A percentile compares a stretch with the other conserved stretches of the same genome.
These are phyloP conservation scores for Rhodeus uyekii DNA, from an alignment of 2,797 vertebrate species.

Conservation along the genomic window DNA sequence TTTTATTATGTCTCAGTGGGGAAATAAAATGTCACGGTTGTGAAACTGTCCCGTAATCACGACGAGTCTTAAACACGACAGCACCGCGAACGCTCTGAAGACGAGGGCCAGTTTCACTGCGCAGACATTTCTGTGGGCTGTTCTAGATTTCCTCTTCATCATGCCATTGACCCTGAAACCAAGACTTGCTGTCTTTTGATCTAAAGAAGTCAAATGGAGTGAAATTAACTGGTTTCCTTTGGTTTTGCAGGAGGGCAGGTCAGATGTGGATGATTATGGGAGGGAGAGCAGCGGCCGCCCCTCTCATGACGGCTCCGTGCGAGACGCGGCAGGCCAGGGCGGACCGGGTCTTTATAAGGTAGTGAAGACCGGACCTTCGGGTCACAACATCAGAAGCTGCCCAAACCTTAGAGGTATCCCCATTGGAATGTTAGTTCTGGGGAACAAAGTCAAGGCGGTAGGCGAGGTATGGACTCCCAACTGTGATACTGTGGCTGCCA, in stretches of 20 bases:
- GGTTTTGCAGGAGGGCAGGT: slow-evolving; percentile 93
- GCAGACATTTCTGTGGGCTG: not conserved
- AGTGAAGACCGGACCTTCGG: slow-evolving; percentile 99
- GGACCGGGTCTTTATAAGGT: slow-evolving; percentile 99
- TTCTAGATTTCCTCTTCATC: not conserved
- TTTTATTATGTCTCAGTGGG: not conserved
- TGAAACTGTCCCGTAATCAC: not conserved
- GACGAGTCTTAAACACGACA: not conserved
- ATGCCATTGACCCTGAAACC: not conserved
- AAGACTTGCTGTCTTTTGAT: not conserved
- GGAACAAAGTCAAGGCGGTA: slow-evolving; percentile 99
- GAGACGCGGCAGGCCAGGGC: slow-evolving; percentile 91
- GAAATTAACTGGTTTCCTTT: slow-evolving; percentile 69
- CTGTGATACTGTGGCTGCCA: slow-evolving; percentile 86
- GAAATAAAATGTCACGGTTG: not conserved
- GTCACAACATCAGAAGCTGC: slow-evolving; percentile 99
- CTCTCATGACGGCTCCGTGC: slow-evolving; percentile 90
- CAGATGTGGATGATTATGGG: slow-evolving; percentile 91
- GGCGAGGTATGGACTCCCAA: slow-evolving; percentile 91
- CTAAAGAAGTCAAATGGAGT: not conserved
- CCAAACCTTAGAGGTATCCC: slow-evolving; percentile 99
- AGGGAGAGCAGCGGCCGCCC: slow-evolving; percentile 93
- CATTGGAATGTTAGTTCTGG: slow-evolving; percentile 99
- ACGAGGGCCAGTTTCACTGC: not conserved
- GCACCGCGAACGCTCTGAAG: no score